A percentile compares a stretch with the other conserved stretches of the same genome.
Conservation (phyloP, 2,113 vertebrate genomes). For the Gallinago media region DNA sequence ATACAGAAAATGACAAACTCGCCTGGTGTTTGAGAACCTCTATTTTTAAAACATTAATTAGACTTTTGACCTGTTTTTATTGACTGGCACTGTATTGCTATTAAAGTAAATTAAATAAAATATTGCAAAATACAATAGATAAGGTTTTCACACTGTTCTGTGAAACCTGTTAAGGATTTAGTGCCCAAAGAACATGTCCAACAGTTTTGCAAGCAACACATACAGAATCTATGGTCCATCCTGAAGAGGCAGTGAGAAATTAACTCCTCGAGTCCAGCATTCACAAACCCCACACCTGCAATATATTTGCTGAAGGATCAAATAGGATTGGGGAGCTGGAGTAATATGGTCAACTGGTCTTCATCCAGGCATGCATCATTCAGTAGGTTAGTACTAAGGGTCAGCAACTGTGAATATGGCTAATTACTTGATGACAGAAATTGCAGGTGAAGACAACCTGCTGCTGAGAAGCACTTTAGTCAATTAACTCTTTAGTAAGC, state of each 20-base stretch:
- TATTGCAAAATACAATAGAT: slow-evolving; percentile 46
- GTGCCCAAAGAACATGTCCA: slow-evolving; percentile 4
- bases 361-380: slow-evolving; percentile 74
- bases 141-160: slow-evolving; percentile 41
- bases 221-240: slow-evolving; percentile 35
- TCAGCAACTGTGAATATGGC: slow-evolving; percentile 78
- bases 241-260: slow-evolving; percentile 56
- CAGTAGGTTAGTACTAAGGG: slow-evolving; percentile 73
- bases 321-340: slow-evolving; percentile 64
- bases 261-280: slow-evolving; percentile 10
- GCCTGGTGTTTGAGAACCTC: slow-evolving; percentile 85
- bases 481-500: slow-evolving; percentile 75
- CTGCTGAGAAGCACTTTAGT: slow-evolving; percentile 65
- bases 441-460: slow-evolving; percentile 77
- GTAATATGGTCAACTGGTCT: slow-evolving; percentile 76
- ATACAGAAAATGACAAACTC: slow-evolving; percentile 81
- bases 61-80: slow-evolving; percentile 84
- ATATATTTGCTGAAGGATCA: slow-evolving; percentile 67
- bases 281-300: slow-evolving; percentile 72
- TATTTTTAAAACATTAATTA: slow-evolving; percentile 92
- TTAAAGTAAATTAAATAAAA: slow-evolving; percentile 70
- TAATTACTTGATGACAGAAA: slow-evolving; percentile 77
- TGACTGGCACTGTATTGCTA: slow-evolving; percentile 72
- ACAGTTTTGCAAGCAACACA: slow-evolving; percentile 54
- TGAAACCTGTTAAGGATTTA: slow-evolving; percentile 65